phyloP scores from a whole-genome alignment of 2,888 invertebrate species.

The Chrysodeixis includens region DNA sequence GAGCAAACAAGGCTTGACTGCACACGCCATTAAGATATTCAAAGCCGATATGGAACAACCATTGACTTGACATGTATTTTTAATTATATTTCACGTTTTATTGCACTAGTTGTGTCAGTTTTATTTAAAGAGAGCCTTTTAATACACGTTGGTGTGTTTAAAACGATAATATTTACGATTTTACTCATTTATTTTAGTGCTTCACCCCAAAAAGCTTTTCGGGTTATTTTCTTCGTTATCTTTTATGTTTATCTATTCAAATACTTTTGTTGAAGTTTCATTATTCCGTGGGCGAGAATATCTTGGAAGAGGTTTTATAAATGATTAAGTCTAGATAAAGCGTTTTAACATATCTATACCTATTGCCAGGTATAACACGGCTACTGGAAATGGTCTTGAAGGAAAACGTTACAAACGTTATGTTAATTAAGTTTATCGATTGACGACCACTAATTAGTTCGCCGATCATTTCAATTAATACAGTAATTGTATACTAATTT shows the following conservation, averaged over 20 bases:
- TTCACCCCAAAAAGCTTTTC: slow-evolving; percentile 42
- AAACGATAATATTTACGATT: slow-evolving; percentile 65
- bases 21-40: slow-evolving; percentile 82
- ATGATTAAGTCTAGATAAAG: slow-evolving; percentile 17
- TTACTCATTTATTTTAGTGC: slow-evolving; percentile 48
- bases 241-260: slow-evolving; percentile 60
- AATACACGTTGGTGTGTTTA: slow-evolving; percentile 32
- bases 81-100: slow-evolving; percentile 65
- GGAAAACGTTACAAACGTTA: neutral
- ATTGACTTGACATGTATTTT: slow-evolving; percentile 72
- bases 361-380: neutral
- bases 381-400: slow-evolving; percentile 1
- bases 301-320: slow-evolving; percentile 10
- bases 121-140: slow-evolving; percentile 55
- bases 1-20: slow-evolving; percentile 79
- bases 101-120: slow-evolving; percentile 53
- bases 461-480: neutral
- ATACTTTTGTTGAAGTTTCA: slow-evolving; percentile 48
- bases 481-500: neutral
- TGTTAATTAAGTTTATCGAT: slow-evolving; percentile 4
- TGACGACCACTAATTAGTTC: neutral
- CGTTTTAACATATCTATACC: neutral
- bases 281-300: slow-evolving; percentile 15
- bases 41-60: slow-evolving; percentile 69
- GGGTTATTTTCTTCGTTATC: slow-evolving; percentile 46